Conservation (phyloP, 2,888 invertebrate species). For the Drosophila rubida region DNA sequence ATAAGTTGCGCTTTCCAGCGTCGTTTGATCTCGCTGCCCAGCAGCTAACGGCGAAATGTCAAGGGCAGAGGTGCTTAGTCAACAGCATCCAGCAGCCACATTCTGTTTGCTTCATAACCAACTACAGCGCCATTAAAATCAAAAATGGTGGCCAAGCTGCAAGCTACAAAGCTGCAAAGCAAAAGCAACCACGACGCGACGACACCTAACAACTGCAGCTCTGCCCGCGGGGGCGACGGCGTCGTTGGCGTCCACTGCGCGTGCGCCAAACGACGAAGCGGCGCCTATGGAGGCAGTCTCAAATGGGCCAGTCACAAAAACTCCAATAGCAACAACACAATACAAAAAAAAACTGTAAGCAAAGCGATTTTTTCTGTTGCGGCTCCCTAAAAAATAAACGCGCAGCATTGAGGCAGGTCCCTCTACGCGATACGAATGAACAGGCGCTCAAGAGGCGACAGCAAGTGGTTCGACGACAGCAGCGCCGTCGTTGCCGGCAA, state of each 20-base stretch:
- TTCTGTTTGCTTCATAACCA: conserved; percentile 81
- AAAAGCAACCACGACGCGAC: too few species aligned
- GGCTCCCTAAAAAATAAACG: conserved; percentile 66
- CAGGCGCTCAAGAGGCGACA: conserved; percentile 71
- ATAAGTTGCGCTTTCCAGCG: background rate
- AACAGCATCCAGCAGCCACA: conserved; percentile 58
- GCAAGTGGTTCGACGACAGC: conserved; percentile 44
- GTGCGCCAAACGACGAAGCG: conserved; percentile 60
- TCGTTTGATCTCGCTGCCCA: conserved; percentile 39
- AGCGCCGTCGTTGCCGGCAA: conserved; percentile 13
- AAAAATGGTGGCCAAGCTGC: conserved; percentile 72
- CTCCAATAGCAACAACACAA: conserved; percentile 17
- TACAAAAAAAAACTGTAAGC: conserved; percentile 26
- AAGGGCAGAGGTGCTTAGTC: conserved; percentile 44
- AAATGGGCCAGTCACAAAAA: conserved; percentile 32
- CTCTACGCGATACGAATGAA: conserved; percentile 79
- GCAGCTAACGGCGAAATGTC: conserved; percentile 44
- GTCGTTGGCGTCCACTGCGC: conserved; percentile 34
- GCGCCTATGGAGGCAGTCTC: conserved; percentile 42
- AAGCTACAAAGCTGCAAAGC: conserved; percentile 78
- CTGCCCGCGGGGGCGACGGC: conserved; percentile 15
- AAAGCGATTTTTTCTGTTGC: conserved; percentile 48
- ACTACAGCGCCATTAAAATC: conserved; percentile 69
- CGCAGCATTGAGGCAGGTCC: conserved; percentile 83
- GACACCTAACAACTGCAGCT: conserved; percentile 27